phyloP scores from a whole-genome alignment of 1,140 invertebrate species.

The Bombus sibiricus region DNA sequence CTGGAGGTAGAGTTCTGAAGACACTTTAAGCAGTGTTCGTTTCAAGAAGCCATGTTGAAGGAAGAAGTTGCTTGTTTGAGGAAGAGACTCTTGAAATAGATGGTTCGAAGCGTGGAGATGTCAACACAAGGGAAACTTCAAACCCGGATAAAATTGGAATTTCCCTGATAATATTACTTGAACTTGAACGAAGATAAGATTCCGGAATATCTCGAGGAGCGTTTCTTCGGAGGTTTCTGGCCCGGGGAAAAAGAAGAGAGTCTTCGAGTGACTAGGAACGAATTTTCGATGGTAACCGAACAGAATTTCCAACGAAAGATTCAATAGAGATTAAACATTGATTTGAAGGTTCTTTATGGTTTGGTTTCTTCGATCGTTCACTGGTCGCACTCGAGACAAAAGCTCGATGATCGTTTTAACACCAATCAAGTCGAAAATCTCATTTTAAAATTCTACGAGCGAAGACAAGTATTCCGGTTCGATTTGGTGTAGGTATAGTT shows the following conservation, averaged over 20 bases:
- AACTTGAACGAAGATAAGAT: background rate
- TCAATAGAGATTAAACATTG: no score
- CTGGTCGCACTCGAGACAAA: no score
- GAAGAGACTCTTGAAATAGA: background rate
- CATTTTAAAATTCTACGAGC: background rate
- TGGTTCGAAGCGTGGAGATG: background rate
- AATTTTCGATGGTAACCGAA: background rate
- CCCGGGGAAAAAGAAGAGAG: background rate
- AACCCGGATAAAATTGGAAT: background rate
- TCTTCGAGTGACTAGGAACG: background rate
- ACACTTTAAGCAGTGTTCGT: background rate
- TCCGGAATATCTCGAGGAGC: background rate
- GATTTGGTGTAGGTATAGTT: background rate
- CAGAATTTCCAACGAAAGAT: background rate
- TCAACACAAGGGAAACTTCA: background rate
- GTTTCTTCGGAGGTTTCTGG: background rate
- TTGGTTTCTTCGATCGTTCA: no score
- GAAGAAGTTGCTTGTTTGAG: background rate
- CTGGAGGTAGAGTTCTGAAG: no score
- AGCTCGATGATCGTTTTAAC: background rate
- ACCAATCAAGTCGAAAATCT: background rate
- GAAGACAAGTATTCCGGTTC: background rate
- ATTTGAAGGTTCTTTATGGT: background rate
- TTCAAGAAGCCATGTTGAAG: background rate
- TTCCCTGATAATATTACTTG: background rate